These are phyloP conservation scores for Mactra quadrangularis DNA, from an alignment of 1,140 invertebrate genomes.

Conservation along the genomic window DNA sequence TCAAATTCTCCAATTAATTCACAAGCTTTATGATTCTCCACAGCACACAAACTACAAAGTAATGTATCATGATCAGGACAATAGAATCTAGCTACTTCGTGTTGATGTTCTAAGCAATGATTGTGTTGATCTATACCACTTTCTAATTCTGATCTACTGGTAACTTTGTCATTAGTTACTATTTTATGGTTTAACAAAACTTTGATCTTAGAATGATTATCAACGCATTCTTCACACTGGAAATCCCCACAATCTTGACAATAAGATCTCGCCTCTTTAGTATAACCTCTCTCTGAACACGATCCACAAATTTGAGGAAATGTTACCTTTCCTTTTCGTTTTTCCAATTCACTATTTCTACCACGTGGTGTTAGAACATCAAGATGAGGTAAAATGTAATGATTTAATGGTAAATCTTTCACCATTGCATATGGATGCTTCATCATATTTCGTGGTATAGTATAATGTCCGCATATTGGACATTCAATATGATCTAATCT, in stretches of 20 bases:
- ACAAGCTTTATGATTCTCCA: slow-evolving; percentile 56
- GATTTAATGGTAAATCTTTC: slow-evolving; percentile 54
- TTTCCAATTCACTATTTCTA: background rate
- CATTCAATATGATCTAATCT: slow-evolving; percentile 39
- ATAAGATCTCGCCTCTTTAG: slow-evolving; percentile 20
- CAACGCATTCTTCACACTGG: slow-evolving; percentile 37
- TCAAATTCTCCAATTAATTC: slow-evolving; percentile 41
- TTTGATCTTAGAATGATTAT: slow-evolving; percentile 45
- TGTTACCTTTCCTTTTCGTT: slow-evolving; percentile 13
- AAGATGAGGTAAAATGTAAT: slow-evolving; percentile 42
- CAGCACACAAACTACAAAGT: slow-evolving; percentile 37
- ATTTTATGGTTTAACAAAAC: slow-evolving; percentile 18
- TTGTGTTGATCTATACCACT: slow-evolving; percentile 49
- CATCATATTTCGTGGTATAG: slow-evolving; percentile 30
- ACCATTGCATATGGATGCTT: slow-evolving; percentile 53
- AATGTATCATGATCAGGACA: slow-evolving; percentile 48
- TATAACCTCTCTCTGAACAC: slow-evolving; percentile 29
- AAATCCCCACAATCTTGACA: slow-evolving; percentile 56
- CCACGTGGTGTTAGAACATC: slow-evolving; percentile 15
- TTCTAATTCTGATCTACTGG: slow-evolving; percentile 4
- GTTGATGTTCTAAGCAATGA: slow-evolving; percentile 40
- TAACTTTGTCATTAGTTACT: slow-evolving; percentile 27
- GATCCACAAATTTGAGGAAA: slow-evolving; percentile 44
- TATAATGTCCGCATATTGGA: slow-evolving; percentile 40
- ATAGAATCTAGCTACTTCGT: slow-evolving; percentile 21